Evolutionary conservation across 53 echinoderm and acorn worm species (phyloP).

Genomic region (Luidia sarsii): DNA sequence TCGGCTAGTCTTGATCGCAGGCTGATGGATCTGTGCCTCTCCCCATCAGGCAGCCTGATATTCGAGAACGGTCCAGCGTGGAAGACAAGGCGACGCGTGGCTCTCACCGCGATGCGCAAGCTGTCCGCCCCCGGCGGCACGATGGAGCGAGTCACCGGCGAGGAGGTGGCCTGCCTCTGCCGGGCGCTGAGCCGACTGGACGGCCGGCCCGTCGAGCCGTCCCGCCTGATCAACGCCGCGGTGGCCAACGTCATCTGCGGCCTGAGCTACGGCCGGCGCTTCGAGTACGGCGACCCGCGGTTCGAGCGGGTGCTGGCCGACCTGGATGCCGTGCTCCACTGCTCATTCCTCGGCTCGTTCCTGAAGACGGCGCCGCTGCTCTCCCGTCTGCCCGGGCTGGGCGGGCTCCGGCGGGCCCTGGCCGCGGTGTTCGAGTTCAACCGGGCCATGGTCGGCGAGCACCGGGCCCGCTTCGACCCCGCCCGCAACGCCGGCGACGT

Average conservation of each 20-base stretch:
- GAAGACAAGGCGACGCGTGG: conserved; percentile 22
- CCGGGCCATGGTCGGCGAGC: conserved; percentile 28
- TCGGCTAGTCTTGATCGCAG: too few relatives aligned
- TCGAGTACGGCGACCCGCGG: conserved; percentile 30
- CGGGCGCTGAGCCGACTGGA: background rate
- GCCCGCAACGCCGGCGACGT: conserved; percentile 44
- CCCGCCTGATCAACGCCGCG: conserved; percentile 14
- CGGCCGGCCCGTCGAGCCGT: conserved; percentile 36
- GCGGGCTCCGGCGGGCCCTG: conserved; percentile 11
- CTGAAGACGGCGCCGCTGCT: conserved; percentile 1
- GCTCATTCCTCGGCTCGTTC: conserved; percentile 11
- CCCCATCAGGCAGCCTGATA: conserved; percentile 34
- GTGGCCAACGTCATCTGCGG: conserved; percentile 50
- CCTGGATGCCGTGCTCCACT: background rate
- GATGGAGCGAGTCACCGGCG: conserved; percentile 24
- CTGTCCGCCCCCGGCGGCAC: conserved; percentile 12
- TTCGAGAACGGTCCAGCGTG: conserved; percentile 56
- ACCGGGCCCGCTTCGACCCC: conserved; percentile 27
- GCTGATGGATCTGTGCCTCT: too few relatives aligned
- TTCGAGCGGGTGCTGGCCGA: conserved; percentile 18
- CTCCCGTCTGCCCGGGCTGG: conserved; percentile 9
- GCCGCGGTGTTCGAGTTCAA: conserved; percentile 11
- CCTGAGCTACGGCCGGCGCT: conserved; percentile 48
- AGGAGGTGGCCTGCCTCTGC: conserved; percentile 27
- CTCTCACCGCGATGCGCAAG: conserved; percentile 22